These are phyloP conservation scores for Tiliacea citrago DNA, from an alignment of 2,888 invertebrate species.

Conservation along the genomic window DNA sequence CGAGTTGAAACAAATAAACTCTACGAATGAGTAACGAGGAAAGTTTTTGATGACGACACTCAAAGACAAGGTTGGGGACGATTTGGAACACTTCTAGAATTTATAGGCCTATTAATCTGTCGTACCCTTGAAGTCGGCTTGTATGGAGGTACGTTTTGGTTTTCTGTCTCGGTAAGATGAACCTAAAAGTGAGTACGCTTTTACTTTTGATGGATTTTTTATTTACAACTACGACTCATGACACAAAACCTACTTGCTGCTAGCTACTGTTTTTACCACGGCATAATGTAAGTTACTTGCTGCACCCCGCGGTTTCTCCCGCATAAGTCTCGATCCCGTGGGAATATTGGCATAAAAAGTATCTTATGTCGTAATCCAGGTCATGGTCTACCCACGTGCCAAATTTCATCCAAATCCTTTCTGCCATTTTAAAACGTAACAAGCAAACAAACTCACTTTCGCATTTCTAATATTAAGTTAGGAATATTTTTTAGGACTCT, in stretches of 20 bases:
- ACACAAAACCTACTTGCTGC: background rate
- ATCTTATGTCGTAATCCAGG: no score
- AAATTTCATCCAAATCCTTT: no score
- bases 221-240: background rate
- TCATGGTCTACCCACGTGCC: no score
- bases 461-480: no score
- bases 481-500: no score
- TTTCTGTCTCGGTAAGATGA: constrained; percentile 7
- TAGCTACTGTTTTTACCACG: no score
- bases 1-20: constrained; percentile 74
- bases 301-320: no score
- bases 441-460: no score
- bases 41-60: constrained; percentile 69
- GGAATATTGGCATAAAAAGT: no score
- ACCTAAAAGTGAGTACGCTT: constrained; percentile 1
- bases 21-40: constrained; percentile 68
- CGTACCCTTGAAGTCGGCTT: constrained; percentile 24
- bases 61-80: constrained; percentile 57
- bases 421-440: no score
- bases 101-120: constrained; percentile 65
- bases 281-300: no score
- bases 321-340: no score
- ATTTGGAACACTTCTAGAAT: constrained; percentile 61
- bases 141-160: background rate
- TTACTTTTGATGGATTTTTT: constrained; percentile 16